Percentiles rank a stretch among this genome's conserved stretches.
Conservation (phyloP, 2,888 invertebrate genomes). For the Andrena haemorrhoa region DNA sequence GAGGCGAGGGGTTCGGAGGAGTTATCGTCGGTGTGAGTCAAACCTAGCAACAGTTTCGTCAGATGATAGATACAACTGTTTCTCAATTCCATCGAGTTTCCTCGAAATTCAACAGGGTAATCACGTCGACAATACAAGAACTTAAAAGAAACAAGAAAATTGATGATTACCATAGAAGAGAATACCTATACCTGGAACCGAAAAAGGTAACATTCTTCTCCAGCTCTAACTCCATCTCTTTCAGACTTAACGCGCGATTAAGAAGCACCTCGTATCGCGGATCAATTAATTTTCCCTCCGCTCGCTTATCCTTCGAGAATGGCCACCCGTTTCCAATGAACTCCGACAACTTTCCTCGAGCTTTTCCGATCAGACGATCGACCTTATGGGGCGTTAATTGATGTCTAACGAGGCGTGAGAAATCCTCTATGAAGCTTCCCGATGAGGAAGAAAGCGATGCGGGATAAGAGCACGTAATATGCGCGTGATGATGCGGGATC, state of each 20-base stretch:
- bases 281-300: background rate
- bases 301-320: background rate
- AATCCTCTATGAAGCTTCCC: background rate
- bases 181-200: too few species aligned
- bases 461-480: conserved; percentile 10
- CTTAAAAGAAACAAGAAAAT: too few species aligned
- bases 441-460: conserved; percentile 23
- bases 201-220: too few species aligned
- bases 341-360: background rate
- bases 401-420: conserved; percentile 7
- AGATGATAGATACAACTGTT: background rate
- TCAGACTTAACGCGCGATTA: too few species aligned
- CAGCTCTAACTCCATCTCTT: too few species aligned
- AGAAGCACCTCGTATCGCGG: too few species aligned
- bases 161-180: too few species aligned
- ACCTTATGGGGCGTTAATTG: background rate
- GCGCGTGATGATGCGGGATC: background rate
- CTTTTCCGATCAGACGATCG: conserved; percentile 12
- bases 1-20: background rate
- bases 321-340: background rate
- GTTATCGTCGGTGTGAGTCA: background rate
- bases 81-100: background rate
- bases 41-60: background rate
- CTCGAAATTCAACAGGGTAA: too few species aligned
- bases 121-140: too few species aligned